Evolutionary conservation across 1,140 invertebrate species (phyloP).

Genomic region (Uloborus diversus): DNA sequence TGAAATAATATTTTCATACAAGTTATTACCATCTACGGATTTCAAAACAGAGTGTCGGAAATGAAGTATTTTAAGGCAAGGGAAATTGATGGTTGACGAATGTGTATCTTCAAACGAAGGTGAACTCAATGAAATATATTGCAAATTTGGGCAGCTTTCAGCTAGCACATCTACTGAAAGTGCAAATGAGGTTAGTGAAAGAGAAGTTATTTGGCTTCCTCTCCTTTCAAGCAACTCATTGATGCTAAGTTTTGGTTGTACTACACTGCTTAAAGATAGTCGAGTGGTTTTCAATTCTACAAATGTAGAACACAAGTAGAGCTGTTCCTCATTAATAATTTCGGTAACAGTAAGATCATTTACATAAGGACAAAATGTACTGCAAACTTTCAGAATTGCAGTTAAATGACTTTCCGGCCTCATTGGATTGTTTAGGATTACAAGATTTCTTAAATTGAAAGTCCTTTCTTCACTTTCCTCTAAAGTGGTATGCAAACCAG

Average conservation of each 20-base stretch:
- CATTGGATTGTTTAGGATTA: slow-evolving; percentile 39
- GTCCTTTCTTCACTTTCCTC: not conserved
- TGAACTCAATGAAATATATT: not conserved
- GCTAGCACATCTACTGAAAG: slow-evolving; percentile 6
- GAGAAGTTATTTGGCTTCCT: not conserved
- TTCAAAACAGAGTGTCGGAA: slow-evolving; percentile 10
- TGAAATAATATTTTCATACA: slow-evolving; percentile 1
- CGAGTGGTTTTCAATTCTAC: not conserved
- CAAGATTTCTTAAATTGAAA: slow-evolving; percentile 37
- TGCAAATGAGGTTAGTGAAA: slow-evolving; percentile 15
- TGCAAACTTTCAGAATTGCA: slow-evolving; percentile 25
- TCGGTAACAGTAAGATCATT: slow-evolving; percentile 28
- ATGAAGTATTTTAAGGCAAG: slow-evolving; percentile 11
- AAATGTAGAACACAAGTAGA: slow-evolving; percentile 12
- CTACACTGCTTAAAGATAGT: slow-evolving; percentile 18
- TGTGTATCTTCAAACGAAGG: slow-evolving; percentile 6
- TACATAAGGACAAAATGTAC: slow-evolving; percentile 14
- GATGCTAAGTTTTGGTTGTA: slow-evolving; percentile 13
- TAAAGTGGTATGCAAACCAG: slow-evolving; percentile 28
- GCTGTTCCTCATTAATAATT: slow-evolving; percentile 17
- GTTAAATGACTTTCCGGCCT: slow-evolving; percentile 42
- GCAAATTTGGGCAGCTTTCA: slow-evolving; percentile 20
- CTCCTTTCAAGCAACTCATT: slow-evolving; percentile 20
- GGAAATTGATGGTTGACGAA: slow-evolving; percentile 2
- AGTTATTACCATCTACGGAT: not conserved